phyloP scores from a whole-genome alignment of 2,888 invertebrate genomes.

The Chirona hameri region DNA sequence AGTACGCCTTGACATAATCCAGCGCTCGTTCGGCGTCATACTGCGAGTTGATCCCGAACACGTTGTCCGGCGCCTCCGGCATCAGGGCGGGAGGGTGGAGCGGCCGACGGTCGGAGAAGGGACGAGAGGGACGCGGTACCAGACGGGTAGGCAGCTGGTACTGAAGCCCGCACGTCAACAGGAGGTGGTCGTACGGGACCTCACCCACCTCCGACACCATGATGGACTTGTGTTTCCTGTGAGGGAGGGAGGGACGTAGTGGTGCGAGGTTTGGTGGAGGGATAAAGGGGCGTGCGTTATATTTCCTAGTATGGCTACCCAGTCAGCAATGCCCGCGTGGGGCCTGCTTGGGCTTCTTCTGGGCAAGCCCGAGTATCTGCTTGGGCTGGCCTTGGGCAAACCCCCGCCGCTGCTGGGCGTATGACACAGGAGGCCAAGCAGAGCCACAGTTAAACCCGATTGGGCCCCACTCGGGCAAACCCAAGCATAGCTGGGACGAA shows the following conservation, averaged over 20 bases:
- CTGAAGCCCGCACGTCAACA: conserved; percentile 40
- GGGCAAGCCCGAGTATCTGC: no score
- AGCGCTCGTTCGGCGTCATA: conserved; percentile 51
- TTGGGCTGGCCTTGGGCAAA: no score
- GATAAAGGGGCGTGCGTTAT: not conserved
- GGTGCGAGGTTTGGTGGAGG: no score
- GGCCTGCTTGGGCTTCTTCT: no score
- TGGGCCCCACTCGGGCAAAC: no score
- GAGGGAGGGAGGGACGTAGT: not conserved
- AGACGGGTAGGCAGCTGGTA: conserved; percentile 40
- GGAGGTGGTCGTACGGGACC: conserved; percentile 39
- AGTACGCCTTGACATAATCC: conserved; percentile 40
- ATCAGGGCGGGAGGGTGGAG: not conserved
- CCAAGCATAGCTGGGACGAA: no score
- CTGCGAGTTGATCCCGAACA: conserved; percentile 59
- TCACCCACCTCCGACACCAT: not conserved
- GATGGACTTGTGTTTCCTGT: conserved; percentile 1
- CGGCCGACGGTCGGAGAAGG: not conserved
- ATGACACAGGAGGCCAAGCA: no score
- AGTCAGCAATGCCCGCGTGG: no score
- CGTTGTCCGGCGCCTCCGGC: conserved; percentile 54
- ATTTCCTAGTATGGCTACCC: no score
- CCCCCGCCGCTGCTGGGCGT: no score
- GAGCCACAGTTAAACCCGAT: no score
- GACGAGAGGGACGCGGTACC: conserved; percentile 9